Conservation (phyloP, 1,140 invertebrate genomes). For the Drosophila neocordata region DNA sequence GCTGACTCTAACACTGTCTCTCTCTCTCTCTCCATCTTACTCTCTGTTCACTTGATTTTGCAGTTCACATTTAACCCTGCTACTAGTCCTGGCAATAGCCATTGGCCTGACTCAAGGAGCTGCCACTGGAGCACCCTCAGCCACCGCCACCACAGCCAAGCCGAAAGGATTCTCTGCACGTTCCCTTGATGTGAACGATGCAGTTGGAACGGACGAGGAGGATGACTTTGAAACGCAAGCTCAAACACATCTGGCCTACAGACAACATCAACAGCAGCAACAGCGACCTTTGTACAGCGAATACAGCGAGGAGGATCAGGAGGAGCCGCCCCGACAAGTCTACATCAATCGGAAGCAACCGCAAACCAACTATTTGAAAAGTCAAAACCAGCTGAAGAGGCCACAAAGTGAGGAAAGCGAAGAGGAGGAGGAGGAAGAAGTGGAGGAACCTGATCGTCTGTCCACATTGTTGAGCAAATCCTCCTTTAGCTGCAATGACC, state of each 20-base stretch:
- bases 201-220: conserved; percentile 61
- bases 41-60: conserved; percentile 26
- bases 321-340: conserved; percentile 75
- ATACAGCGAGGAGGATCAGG: conserved; percentile 79
- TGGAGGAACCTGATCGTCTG: conserved; percentile 93
- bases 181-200: conserved; percentile 59
- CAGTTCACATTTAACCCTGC: conserved; percentile 52
- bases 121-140: conserved; percentile 56
- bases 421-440: conserved; percentile 88
- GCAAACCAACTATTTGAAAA: conserved; percentile 62
- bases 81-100: conserved; percentile 59
- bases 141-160: conserved; percentile 71
- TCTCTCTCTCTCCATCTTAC: too few species aligned
- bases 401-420: conserved; percentile 74
- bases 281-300: conserved; percentile 67
- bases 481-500: conserved; percentile 91
- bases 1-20: conserved; percentile 38
- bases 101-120: conserved; percentile 47
- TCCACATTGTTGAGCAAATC: conserved; percentile 91
- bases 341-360: conserved; percentile 77
- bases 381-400: conserved; percentile 55
- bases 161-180: conserved; percentile 74
- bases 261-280: conserved; percentile 61
- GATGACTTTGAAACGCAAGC: conserved; percentile 79
- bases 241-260: conserved; percentile 75